phyloP scores from a whole-genome alignment of 2,113 vertebrate species.

The Progne subis region DNA sequence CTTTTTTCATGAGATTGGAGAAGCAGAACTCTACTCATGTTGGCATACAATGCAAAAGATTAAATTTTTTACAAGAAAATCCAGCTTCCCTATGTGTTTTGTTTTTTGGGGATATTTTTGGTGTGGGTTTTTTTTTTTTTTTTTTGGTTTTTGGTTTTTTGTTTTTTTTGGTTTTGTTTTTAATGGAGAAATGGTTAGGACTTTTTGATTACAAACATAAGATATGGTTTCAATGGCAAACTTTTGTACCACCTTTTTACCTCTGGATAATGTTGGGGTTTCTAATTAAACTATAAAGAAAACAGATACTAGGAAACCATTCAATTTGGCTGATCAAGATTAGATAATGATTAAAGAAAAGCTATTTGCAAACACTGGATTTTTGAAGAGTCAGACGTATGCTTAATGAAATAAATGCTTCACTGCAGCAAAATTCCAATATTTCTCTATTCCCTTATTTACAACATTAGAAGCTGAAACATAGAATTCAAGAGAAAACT shows the following conservation, averaged over 20 bases:
- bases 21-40: neutral
- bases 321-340: neutral
- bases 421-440: neutral
- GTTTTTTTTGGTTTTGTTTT: neutral
- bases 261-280: neutral
- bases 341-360: neutral
- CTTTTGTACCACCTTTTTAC: rapidly evolving
- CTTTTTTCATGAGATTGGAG: neutral
- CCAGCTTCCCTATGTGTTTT: neutral
- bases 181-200: neutral
- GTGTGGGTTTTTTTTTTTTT: neutral
- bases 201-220: neutral
- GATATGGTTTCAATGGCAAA: neutral
- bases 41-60: neutral
- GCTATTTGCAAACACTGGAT: neutral
- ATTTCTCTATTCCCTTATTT: neutral
- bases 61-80: neutral
- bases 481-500: neutral
- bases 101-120: no score
- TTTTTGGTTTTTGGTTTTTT: neutral
- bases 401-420: neutral
- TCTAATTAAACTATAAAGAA: neutral
- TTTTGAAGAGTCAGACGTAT: neutral
- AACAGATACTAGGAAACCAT: neutral
- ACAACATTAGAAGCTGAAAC: neutral